Evolutionary conservation across 2,113 vertebrate species (phyloP).

Genomic region (Promerops cafer): DNA sequence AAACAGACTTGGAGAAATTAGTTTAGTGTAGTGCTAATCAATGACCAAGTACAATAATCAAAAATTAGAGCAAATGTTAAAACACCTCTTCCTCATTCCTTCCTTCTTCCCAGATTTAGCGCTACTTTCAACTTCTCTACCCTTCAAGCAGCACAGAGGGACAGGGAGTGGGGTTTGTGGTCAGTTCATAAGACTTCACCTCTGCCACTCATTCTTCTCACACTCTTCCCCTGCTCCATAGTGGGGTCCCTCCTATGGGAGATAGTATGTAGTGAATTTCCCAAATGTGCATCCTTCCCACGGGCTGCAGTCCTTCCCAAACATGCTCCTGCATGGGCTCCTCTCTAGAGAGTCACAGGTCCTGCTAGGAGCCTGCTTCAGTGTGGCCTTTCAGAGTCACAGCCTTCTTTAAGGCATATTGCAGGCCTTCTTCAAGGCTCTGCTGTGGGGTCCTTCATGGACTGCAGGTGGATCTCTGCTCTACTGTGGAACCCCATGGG

Average conservation of each 20-base stretch:
- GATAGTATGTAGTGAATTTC: not conserved
- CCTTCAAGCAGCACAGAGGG: too few relatives aligned
- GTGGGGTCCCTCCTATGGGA: accelerated
- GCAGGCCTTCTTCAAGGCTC: not conserved
- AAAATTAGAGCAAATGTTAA: not conserved
- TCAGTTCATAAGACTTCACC: not conserved
- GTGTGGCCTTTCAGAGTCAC: accelerated
- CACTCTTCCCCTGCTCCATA: not conserved
- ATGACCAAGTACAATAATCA: not conserved
- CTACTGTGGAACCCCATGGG: not conserved
- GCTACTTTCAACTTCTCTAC: not conserved
- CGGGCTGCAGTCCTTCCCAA: not conserved
- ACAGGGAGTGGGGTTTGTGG: accelerated
- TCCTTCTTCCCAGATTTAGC: not conserved
- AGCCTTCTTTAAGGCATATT: not conserved
- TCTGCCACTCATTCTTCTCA: not conserved
- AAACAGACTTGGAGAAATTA: not conserved
- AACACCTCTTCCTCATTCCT: accelerated
- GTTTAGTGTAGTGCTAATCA: not conserved
- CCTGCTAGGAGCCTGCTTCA: not conserved
- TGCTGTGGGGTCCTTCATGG: not conserved
- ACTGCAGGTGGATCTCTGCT: not conserved
- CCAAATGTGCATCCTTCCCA: not conserved
- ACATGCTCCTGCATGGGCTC: not conserved
- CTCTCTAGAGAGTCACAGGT: too few relatives aligned